Conservation (phyloP, 2,888 invertebrate genomes). For the Synanthedon tipuliformis region DNA sequence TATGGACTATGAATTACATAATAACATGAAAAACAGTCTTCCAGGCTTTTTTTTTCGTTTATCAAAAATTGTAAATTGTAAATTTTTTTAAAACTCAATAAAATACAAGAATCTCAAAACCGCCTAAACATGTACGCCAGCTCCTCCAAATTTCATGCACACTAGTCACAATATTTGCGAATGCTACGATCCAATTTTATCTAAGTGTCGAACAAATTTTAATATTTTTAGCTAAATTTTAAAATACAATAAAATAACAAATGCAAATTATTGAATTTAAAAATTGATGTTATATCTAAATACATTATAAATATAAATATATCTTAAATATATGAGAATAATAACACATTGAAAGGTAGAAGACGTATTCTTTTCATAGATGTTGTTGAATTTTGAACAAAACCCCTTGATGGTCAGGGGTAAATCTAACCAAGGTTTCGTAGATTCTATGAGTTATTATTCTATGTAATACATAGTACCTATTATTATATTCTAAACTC, state of each 20-base stretch:
- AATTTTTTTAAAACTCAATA: conserved; percentile 52
- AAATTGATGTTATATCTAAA: too few relatives aligned
- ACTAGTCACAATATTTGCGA: conserved; percentile 14
- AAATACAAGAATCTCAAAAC: conserved; percentile 56
- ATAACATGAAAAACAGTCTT: conserved; percentile 67
- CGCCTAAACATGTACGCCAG: conserved; percentile 34
- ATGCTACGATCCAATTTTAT: conserved; percentile 22
- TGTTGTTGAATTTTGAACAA: too few relatives aligned
- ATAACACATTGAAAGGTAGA: too few relatives aligned
- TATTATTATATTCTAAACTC: conserved; percentile 1
- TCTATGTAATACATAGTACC: too few relatives aligned
- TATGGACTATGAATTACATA: conserved; percentile 60
- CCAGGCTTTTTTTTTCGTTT: conserved; percentile 53
- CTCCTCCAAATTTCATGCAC: conserved; percentile 17
- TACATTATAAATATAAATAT: too few relatives aligned
- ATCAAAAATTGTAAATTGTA: conserved; percentile 68
- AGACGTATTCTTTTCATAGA: too few relatives aligned
- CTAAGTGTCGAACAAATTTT: conserved; percentile 39
- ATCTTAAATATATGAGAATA: too few relatives aligned
- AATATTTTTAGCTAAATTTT: conserved; percentile 27
- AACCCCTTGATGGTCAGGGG: too few relatives aligned
- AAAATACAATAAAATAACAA: background rate
- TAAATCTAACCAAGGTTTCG: too few relatives aligned
- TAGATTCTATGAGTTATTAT: too few relatives aligned
- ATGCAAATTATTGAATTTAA: too few relatives aligned